Percentiles rank a stretch among this genome's conserved stretches.
These are phyloP conservation scores for Andricus quercusramuli DNA, from an alignment of 2,888 invertebrate genomes.

Conservation along the genomic window DNA sequence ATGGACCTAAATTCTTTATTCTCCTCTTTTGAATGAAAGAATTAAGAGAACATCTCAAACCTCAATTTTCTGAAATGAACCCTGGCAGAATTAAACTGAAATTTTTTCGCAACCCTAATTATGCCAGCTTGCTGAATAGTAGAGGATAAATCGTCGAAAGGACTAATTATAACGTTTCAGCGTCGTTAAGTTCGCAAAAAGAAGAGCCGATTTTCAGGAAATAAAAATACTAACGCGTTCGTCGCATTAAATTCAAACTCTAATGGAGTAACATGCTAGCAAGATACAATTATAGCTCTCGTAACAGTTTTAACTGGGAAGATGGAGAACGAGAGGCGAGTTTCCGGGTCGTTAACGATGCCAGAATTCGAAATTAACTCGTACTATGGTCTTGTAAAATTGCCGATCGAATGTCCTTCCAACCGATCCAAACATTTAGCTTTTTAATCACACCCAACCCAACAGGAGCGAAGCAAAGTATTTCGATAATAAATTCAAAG, in stretches of 20 bases:
- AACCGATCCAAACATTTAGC: constrained; percentile 8
- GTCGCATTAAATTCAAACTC: constrained; percentile 35
- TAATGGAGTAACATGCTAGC: constrained; percentile 36
- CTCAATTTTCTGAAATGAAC: constrained; percentile 5
- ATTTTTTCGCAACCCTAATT: constrained; percentile 20
- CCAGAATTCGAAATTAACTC: constrained; percentile 35
- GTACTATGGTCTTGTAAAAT: constrained; percentile 35
- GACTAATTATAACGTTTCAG: constrained; percentile 34
- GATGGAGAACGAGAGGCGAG: constrained; percentile 38
- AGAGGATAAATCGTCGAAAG: constrained; percentile 28
- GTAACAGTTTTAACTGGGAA: constrained; percentile 37
- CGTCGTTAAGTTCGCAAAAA: constrained; percentile 18
- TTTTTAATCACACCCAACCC: neutral
- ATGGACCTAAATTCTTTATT: neutral
- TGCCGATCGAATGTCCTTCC: constrained; percentile 22
- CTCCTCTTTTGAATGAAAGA: neutral
- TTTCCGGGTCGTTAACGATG: constrained; percentile 39
- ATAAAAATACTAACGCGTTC: constrained; percentile 39
- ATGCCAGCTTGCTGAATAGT: constrained; percentile 15
- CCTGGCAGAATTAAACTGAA: constrained; percentile 3
- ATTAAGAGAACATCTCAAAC: constrained; percentile 20
- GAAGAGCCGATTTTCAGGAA: constrained; percentile 16
- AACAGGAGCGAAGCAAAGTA: neutral
- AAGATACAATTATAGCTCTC: constrained; percentile 38
- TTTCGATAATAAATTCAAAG: neutral